A percentile compares a stretch with the other conserved stretches of the same genome.
Conservation (phyloP, 2,888 invertebrate species). For the Calliphora vomitoria region DNA sequence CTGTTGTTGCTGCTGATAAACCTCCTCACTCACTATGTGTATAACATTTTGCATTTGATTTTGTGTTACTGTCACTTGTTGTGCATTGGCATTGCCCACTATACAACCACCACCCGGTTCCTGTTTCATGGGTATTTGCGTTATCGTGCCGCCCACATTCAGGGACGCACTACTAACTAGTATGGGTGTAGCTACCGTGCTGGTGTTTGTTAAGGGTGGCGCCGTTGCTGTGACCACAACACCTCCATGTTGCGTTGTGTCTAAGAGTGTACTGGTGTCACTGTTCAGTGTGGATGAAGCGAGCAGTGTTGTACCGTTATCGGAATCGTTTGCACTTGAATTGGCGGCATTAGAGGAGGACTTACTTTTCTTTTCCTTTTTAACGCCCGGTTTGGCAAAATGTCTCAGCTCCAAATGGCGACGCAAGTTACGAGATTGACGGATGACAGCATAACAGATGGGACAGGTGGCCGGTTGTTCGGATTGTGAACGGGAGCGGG, state of each 20-base stretch:
- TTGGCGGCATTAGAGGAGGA: constrained; percentile 77
- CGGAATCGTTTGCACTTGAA: constrained; percentile 76
- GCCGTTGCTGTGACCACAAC: constrained; percentile 44
- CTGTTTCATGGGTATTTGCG: constrained; percentile 73
- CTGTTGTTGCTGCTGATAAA: constrained; percentile 79
- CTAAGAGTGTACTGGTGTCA: constrained; percentile 55
- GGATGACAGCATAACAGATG: constrained; percentile 86
- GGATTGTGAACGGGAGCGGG: constrained; percentile 86
- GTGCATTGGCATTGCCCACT: constrained; percentile 64
- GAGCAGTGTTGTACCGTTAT: constrained; percentile 70
- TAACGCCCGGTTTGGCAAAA: constrained; percentile 84
- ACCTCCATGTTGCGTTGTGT: constrained; percentile 33
- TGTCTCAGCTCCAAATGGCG: constrained; percentile 86
- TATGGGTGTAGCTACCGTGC: constrained; percentile 73
- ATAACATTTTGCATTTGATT: constrained; percentile 80
- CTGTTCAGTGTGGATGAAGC: constrained; percentile 67
- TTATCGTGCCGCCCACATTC: constrained; percentile 64
- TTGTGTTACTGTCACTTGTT: constrained; percentile 58
- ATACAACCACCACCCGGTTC: constrained; percentile 73
- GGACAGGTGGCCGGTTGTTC: constrained; percentile 88
- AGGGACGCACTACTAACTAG: constrained; percentile 73
- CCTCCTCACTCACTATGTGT: constrained; percentile 82
- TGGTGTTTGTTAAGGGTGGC: constrained; percentile 69
- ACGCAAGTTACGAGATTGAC: constrained; percentile 87
- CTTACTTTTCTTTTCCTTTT: constrained; percentile 84